Evolutionary conservation across 2,113 vertebrate species (phyloP), one percentile per base, ranked within the genome.

Genomic region (Pleuronectes platessa): DNA sequence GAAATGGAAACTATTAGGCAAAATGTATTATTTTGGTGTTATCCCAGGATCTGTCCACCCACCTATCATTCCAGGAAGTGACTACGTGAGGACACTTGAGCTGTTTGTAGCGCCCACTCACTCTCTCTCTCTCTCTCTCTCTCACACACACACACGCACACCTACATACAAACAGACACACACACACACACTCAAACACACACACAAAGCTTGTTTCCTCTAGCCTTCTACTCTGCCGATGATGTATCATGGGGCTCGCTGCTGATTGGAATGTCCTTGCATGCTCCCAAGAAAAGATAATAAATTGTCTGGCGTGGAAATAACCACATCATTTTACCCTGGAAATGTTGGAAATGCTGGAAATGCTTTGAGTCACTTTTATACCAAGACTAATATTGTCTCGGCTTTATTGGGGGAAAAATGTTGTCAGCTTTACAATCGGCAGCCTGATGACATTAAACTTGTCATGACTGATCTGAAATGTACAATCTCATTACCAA

Each of bases 311-410:
- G 51, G 49, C 45, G 53, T 59, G 24, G 59, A 75, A 82, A 45
- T 26, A 4, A 82, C 61, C 40, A 31, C 61, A 74, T 68, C 4
- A n/a, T 66, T 74, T 72, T 45, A 70, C 13, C 54, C 21, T 78
- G 63, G 42, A 82, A 79, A 77, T 35, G 8, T 58, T 83, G 76
- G 78, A 75, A 65, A 42, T 71, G 35, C 62, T 68, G 31, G 71
- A 40, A 40, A 42, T 71, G 35, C 62, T 68, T 40, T 24, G n/a
- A 1, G 11, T 67, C 70, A 49, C 61, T 71, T 82, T 84, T 64
- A 71, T 49, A 47, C 31, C 75, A 75, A 69, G 55, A 79, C 59
- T 68, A 84, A 85, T 68, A 65, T 72, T 77, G 61, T 68, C 51
- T 68, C 71, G 35, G 66, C 55, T 77, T 62, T 55, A 60, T 11